These are phyloP conservation scores for Vultur gryphus DNA, from an alignment of 2,797 vertebrate genomes.

Conservation along the genomic window DNA sequence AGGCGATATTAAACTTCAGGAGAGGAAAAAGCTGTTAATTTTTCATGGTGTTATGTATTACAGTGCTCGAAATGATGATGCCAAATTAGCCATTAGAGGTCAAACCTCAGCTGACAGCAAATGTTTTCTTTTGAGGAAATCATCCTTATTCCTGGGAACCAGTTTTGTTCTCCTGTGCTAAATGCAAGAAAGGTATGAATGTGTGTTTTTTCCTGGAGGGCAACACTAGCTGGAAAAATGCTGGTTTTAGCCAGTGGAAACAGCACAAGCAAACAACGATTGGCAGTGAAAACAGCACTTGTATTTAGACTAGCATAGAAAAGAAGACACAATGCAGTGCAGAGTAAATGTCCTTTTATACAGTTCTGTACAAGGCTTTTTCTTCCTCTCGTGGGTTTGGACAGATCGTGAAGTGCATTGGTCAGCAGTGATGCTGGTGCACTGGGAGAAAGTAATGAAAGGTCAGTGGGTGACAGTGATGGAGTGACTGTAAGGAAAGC, in stretches of 20 bases:
- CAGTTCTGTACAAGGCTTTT: background rate
- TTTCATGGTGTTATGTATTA: background rate
- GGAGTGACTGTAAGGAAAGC: background rate
- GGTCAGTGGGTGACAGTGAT: constrained; percentile 37
- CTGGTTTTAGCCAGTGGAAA: constrained; percentile 49
- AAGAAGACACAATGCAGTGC: constrained; percentile 16
- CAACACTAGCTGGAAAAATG: constrained; percentile 31
- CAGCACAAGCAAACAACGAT: constrained; percentile 30
- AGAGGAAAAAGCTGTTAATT: background rate
- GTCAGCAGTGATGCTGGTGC: constrained; percentile 17
- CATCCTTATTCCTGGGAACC: constrained; percentile 42
- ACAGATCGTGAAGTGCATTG: background rate
- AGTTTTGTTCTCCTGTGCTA: constrained; percentile 7
- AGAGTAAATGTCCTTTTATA: constrained; percentile 39
- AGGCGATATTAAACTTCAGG: background rate
- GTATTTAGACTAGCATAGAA: constrained; percentile 37
- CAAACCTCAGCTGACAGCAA: constrained; percentile 49
- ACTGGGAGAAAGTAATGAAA: constrained; percentile 39
- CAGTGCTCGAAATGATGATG: constrained; percentile 9
- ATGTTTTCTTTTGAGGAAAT: constrained; percentile 40
- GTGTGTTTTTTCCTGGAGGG: constrained; percentile 45
- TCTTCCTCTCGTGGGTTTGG: background rate
- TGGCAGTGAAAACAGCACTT: constrained; percentile 44
- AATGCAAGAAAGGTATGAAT: constrained; percentile 27
- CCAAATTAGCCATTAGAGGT: constrained; percentile 34